Evolutionary conservation across 30 jellyfish, hydroid and myxozoan genomes (phyloP), one percentile per base, ranked within the genome.

Genomic region (Hydractinia symbiolongicarpus): DNA sequence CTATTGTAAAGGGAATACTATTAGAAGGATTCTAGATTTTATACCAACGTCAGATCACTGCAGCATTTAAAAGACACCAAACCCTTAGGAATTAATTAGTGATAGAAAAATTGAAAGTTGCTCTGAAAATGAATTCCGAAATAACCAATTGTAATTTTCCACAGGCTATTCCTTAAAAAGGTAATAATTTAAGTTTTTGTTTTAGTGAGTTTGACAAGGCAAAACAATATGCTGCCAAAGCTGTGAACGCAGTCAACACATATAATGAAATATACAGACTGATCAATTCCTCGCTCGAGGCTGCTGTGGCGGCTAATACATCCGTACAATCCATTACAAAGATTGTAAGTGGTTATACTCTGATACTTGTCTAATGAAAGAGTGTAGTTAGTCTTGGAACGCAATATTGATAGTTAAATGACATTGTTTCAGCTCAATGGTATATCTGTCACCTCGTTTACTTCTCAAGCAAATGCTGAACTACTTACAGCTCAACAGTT

Each of bases 161-260:
- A 30, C 44, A 30, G 44, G 44, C 44, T 30, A 30, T 30, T 30
- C 44, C 44, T 30, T 30, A 2, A 30, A 30, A 30, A 30, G 44
- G 44, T 30, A 30, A 30, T 30, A 1, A 30, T 30, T 30, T n/a
- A n/a, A 30, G 2, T 30, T 30, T 67, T 72, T 71, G n/a, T 84
- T 75, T 40, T 67, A 91, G 97, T 21, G 66, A 85, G 51, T 91
- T 91, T 78, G 86, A 93, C 8, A 54, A 84, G 50, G 97, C 97
- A 16, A 82, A 86, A 64, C 66, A 80, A 9, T 82, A 81, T 67
- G 96, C 97, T 53, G 77, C 97, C 6, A 72, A 78, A 50, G 97
- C 97, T 8, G 97, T 91, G 15, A 83, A 82, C 67, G 97, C 97
- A 20, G 97, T 91, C 21, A 91, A 82, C 79, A 83, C 88, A 8